phyloP scores from a whole-genome alignment of 2,888 invertebrate species.

The Augiades crinisus region DNA sequence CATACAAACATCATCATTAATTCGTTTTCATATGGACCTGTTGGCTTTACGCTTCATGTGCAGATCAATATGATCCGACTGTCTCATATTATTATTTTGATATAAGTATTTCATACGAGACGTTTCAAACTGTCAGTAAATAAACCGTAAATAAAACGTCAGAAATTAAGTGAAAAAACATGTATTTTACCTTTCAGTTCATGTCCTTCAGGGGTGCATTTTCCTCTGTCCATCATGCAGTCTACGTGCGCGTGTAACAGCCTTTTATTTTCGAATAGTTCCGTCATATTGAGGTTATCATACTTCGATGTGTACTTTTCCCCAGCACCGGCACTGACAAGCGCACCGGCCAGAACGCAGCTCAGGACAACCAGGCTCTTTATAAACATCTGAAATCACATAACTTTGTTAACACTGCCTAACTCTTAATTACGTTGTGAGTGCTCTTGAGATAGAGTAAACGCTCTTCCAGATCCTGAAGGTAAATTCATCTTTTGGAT shows the following conservation, averaged over 20 bases:
- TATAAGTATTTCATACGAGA: no score
- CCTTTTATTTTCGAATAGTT: constrained; percentile 83
- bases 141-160: not conserved
- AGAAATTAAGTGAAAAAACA: no score
- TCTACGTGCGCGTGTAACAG: constrained; percentile 84
- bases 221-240: constrained; percentile 83
- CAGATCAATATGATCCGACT: no score
- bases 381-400: constrained; percentile 32
- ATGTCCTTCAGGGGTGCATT: constrained; percentile 86
- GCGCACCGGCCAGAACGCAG: constrained; percentile 29
- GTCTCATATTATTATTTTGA: no score
- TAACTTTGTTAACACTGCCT: not conserved
- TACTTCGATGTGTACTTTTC: constrained; percentile 83
- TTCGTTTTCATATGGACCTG: no score
- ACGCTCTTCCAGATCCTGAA: no score
- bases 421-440: no score
- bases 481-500: no score
- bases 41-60: no score
- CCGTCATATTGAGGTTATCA: constrained; percentile 87
- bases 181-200: constrained; percentile 85
- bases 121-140: no score
- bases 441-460: no score
- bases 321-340: constrained; percentile 27
- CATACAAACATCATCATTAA: no score
- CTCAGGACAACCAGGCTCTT: constrained; percentile 31